Evolutionary conservation across 2,888 invertebrate species (phyloP).

Genomic region (Thysanoteuthis rhombus): DNA sequence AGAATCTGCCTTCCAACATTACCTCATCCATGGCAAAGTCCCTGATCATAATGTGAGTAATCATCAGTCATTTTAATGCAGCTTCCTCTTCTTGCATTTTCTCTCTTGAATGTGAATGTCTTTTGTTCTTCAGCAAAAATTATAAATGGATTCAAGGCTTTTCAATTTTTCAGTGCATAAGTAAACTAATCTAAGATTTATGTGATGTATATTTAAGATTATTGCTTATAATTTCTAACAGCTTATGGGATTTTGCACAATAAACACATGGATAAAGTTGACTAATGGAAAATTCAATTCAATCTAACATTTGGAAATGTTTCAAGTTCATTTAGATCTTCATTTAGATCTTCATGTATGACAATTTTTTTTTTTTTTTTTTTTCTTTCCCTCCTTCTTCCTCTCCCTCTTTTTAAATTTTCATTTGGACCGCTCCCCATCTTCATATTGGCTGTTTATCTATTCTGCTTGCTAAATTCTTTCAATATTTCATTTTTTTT

Average conservation of each 20-base stretch:
- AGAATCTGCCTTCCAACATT: slow-evolving; percentile 47
- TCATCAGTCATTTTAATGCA: neutral
- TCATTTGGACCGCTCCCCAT: too few species aligned
- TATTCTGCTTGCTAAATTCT: neutral
- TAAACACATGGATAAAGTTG: neutral
- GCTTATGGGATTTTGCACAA: neutral
- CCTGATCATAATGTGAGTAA: neutral
- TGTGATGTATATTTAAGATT: neutral
- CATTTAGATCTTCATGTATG: too few species aligned
- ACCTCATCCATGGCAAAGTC: slow-evolving; percentile 33
- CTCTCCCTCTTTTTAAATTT: too few species aligned
- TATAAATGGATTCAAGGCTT: neutral
- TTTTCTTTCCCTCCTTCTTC: too few species aligned
- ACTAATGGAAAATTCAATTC: neutral
- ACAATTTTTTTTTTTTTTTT: too few species aligned
- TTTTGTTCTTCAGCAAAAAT: neutral
- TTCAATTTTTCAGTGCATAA: neutral
- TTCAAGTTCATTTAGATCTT: too few species aligned
- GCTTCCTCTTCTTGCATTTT: neutral
- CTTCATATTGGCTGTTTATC: neutral
- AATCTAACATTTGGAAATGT: too few species aligned
- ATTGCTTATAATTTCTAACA: neutral
- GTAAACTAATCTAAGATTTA: neutral
- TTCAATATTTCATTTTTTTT: neutral
- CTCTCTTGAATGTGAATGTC: neutral